Evolutionary conservation across 2,888 invertebrate genomes (phyloP), one percentile per base, ranked within the genome.

Genomic region (Habrosyne pyritoides): DNA sequence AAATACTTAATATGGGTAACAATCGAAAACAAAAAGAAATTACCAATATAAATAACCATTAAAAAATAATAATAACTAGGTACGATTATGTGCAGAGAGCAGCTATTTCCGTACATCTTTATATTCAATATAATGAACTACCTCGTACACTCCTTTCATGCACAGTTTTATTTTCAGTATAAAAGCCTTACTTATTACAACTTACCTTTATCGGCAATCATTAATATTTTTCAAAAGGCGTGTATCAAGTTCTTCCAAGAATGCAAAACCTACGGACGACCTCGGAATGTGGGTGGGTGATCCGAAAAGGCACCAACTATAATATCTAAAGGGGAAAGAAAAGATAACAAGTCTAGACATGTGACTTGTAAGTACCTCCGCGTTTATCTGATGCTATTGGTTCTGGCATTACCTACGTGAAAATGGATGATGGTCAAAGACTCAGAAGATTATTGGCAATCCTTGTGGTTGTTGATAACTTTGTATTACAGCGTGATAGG

Each of bases 321-420:
- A 28, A 3, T 2, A 18, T 10, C 14, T 18, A 14, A 28, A 26
- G n/a, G 10, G n/a, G 10, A 18, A 30, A 21, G 47, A 10, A 47
- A 10, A 14, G 30, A 50, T 50, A 50, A 50, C 30, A 30, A 30
- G 28, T 50, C 50, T 50, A 28, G 50, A 50, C 50, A 18, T 50
- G 49, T 26, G 49, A 50, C 21, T 18, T 28, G 28, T 28, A 28
- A 50, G 28, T 50, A 30, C 26, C 18, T 30, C 10, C 21, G 10
- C 28, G 21, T 28, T 24, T 18, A 28, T 28, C 50, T 50, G 50
- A 50, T 28, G 30, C 14, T n/a, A 30, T 50, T 50, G 28, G n/a
- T 28, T 28, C 21, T 50, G 30, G 10, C 28, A 50, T 50, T 50
- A 28, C 50, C 50, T 18, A 21, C 21, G 50, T 21, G 50, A 50